These are phyloP conservation scores for Ellobius talpinus DNA, from an alignment of 2,113 vertebrate genomes.

Conservation along the genomic window DNA sequence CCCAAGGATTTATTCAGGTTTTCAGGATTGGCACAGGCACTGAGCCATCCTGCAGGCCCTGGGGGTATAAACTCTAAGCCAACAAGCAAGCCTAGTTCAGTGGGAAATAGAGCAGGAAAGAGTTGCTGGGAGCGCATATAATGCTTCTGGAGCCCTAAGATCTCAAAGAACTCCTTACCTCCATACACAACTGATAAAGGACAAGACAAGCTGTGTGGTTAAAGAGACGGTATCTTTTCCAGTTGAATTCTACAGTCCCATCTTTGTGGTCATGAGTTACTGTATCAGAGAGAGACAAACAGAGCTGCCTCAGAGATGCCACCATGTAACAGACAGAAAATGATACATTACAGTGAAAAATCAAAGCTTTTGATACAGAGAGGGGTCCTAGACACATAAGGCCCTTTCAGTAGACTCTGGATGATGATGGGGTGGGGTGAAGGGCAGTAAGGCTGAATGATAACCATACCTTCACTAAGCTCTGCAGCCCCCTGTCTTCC, in stretches of 20 bases:
- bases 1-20: neutral
- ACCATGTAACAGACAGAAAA: neutral
- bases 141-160: neutral
- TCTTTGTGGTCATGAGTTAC: conserved; percentile 94
- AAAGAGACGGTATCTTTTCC: conserved; percentile 98
- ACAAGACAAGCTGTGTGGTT: conserved; percentile 97
- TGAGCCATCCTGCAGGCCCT: neutral
- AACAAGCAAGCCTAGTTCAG: neutral
- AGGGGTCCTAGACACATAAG: neutral
- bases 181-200: conserved; percentile 98
- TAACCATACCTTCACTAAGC: neutral
- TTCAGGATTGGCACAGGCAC: too few species aligned
- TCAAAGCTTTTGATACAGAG: neutral
- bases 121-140: neutral
- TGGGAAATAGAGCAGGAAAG: neutral
- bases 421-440: neutral
- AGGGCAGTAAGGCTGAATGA: neutral
- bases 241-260: conserved; percentile 93
- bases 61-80: neutral
- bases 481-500: fast-evolving
- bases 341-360: neutral
- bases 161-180: conserved; percentile 87
- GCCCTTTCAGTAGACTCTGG: conserved; percentile 24
- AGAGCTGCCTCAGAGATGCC: conserved; percentile 20
- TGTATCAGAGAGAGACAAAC: conserved; percentile 80